Evolutionary conservation across 2,797 vertebrate species (phyloP).

Genomic region (Tragelaphus oryx): DNA sequence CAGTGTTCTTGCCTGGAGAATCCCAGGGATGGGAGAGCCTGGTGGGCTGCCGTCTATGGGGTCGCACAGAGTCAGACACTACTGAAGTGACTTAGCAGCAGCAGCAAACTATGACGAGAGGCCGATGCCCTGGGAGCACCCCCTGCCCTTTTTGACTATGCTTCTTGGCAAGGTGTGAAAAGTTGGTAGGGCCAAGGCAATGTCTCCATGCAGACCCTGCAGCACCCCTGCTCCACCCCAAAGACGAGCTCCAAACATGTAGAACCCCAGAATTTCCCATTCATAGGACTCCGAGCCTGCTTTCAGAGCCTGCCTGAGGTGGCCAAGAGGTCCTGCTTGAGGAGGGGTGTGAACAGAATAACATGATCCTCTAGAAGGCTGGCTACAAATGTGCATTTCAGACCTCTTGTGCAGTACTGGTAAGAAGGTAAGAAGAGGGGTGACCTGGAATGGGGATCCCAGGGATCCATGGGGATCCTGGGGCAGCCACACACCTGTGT

Average conservation of each 20-base stretch:
- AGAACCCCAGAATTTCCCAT: neutral
- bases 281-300: neutral
- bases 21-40: no score
- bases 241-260: neutral
- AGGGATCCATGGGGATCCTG: accelerated
- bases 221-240: accelerated
- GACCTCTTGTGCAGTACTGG: neutral
- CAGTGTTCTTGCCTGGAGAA: no score
- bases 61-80: no score
- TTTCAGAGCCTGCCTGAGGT: neutral
- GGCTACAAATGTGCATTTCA: neutral
- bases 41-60: no score
- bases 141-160: neutral
- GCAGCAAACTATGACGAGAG: neutral
- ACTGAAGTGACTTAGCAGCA: no score
- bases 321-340: neutral
- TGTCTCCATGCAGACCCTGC: neutral
- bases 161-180: neutral
- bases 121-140: neutral
- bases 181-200: neutral
- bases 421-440: neutral
- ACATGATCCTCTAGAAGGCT: neutral
- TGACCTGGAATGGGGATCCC: no score
- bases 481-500: neutral
- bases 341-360: neutral